A percentile compares a stretch with the other conserved stretches of the same genome.
These are phyloP conservation scores for Amiota minor DNA, from an alignment of 2,888 invertebrate species.

Conservation along the genomic window DNA sequence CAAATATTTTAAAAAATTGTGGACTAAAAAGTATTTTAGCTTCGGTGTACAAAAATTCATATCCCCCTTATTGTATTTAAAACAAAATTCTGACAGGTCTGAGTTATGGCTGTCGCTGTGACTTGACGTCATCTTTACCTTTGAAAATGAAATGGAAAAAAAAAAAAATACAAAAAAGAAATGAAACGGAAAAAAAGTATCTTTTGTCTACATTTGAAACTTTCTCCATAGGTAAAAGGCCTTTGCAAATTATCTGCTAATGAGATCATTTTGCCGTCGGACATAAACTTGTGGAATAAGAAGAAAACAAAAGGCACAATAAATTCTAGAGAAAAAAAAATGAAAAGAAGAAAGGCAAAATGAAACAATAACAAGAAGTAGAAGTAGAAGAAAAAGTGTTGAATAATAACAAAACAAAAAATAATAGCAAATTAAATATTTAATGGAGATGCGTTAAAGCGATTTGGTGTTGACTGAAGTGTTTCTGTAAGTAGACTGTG, in stretches of 20 bases:
- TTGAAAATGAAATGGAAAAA: not conserved
- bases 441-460: no score
- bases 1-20: no score
- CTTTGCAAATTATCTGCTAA: slow-evolving; percentile 55
- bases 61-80: not conserved
- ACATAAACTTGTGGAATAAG: not conserved
- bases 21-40: no score
- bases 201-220: no score
- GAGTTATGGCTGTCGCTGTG: slow-evolving; percentile 30
- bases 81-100: slow-evolving; percentile 30
- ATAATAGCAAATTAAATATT: not conserved
- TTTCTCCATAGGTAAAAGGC: slow-evolving; percentile 23
- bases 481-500: not conserved
- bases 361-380: not conserved
- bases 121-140: not conserved
- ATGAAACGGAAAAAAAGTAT: no score
- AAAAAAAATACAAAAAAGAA: no score
- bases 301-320: no score
- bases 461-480: no score
- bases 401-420: not conserved
- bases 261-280: slow-evolving; percentile 46
- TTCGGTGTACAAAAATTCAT: no score
- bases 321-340: not conserved
- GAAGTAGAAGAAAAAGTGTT: not conserved
- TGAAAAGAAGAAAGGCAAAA: not conserved